These are phyloP conservation scores for Boulengerochromis microlepis DNA, from an alignment of 2,113 vertebrate species.

Conservation along the genomic window DNA sequence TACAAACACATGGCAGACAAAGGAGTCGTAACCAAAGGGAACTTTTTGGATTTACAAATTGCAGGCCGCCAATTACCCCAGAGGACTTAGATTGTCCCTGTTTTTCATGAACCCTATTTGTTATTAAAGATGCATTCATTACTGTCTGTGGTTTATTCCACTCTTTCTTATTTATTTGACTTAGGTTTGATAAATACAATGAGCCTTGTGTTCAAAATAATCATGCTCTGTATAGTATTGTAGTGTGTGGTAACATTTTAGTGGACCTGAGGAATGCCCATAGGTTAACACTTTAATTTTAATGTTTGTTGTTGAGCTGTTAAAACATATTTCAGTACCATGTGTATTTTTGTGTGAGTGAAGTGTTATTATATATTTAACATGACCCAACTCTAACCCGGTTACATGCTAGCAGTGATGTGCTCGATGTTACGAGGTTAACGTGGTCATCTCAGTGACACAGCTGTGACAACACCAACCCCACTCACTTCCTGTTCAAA, in stretches of 20 bases:
- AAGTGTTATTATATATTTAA: neutral
- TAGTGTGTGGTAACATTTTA: rapidly evolving
- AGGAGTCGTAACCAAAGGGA: neutral
- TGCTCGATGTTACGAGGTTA: neutral
- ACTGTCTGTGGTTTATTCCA: neutral
- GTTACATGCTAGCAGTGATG: neutral
- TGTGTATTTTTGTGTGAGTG: neutral
- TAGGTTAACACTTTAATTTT: neutral
- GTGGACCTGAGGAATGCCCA: neutral
- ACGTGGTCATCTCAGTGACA: neutral
- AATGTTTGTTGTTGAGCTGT: neutral
- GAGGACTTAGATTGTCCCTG: neutral
- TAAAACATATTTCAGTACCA: neutral
- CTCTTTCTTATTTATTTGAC: neutral
- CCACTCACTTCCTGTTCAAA: neutral
- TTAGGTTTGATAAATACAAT: neutral
- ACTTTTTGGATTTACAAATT: neutral
- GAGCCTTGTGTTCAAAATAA: neutral
- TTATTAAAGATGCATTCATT: neutral
- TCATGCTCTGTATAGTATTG: neutral
- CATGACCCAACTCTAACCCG: neutral
- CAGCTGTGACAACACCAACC: neutral
- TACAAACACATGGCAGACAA: neutral
- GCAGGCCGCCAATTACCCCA: neutral
- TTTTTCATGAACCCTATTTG: neutral